These are phyloP conservation scores for Neostethus bicornis DNA, from an alignment of 2,797 vertebrate genomes.

Conservation along the genomic window DNA sequence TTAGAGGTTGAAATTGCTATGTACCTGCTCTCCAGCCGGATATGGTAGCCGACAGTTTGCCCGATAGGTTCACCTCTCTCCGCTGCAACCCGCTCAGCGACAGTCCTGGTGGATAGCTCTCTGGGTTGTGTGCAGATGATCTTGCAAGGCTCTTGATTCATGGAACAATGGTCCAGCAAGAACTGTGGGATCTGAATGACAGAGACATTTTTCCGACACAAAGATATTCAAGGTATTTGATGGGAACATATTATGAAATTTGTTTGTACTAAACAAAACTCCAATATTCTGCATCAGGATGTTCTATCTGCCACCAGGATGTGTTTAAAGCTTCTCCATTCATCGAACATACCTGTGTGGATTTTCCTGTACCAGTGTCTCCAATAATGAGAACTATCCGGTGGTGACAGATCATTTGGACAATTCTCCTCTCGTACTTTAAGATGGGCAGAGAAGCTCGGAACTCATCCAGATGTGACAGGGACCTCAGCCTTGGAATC, in stretches of 20 bases:
- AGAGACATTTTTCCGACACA: background rate
- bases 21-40: constrained; percentile 94
- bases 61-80: constrained; percentile 92
- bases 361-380: constrained; percentile 97
- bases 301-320: background rate
- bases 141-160: constrained; percentile 85
- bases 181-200: constrained; percentile 92
- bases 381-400: constrained; percentile 90
- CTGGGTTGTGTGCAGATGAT: constrained; percentile 96
- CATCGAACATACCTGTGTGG: constrained; percentile 81
- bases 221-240: too few species aligned
- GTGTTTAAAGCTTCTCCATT: background rate
- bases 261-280: background rate
- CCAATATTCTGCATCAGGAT: too few species aligned
- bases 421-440: constrained; percentile 87
- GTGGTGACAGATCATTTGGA: constrained; percentile 87
- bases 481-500: constrained; percentile 83
- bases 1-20: background rate
- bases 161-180: constrained; percentile 89
- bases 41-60: constrained; percentile 93
- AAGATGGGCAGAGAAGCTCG: constrained; percentile 86
- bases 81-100: constrained; percentile 94
- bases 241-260: too few species aligned
- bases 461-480: constrained; percentile 88
- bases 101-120: constrained; percentile 89